Conservation (phyloP, 1,140 invertebrate species). For the Sitophilus oryzae region DNA sequence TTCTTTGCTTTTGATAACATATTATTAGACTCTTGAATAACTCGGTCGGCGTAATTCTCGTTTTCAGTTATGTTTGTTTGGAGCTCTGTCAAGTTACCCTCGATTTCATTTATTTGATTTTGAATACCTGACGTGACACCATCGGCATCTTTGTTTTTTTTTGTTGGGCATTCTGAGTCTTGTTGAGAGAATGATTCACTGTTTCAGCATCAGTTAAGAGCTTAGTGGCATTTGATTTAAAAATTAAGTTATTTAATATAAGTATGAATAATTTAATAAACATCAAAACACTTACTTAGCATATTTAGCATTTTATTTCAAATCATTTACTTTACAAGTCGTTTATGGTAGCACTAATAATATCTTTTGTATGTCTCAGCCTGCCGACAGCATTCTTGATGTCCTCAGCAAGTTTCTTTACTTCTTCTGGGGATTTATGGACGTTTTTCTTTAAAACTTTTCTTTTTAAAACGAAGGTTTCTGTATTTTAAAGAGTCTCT, state of each 20-base stretch:
- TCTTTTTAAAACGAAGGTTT: slow-evolving; percentile 70
- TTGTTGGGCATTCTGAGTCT: slow-evolving; percentile 70
- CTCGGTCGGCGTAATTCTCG: slow-evolving; percentile 35
- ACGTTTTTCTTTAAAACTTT: slow-evolving; percentile 56
- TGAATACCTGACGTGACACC: slow-evolving; percentile 30
- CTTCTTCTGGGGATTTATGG: slow-evolving; percentile 68
- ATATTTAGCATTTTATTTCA: slow-evolving; percentile 70
- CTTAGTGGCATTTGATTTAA: slow-evolving; percentile 46
- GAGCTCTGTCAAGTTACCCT: slow-evolving; percentile 31
- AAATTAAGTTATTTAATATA: slow-evolving; percentile 10
- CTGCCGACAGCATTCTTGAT: slow-evolving; percentile 82
- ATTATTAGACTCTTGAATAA: slow-evolving; percentile 35
- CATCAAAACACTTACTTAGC: slow-evolving; percentile 68
- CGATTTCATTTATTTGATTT: slow-evolving; percentile 29
- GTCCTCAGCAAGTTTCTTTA: slow-evolving; percentile 70
- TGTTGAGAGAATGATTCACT: slow-evolving; percentile 53
- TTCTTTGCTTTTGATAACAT: slow-evolving; percentile 35
- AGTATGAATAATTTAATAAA: too few species aligned
- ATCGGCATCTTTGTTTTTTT: slow-evolving; percentile 42
- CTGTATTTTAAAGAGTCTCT: slow-evolving; percentile 70
- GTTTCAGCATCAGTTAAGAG: slow-evolving; percentile 54
- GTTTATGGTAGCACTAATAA: slow-evolving; percentile 75
- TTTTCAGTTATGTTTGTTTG: slow-evolving; percentile 38
- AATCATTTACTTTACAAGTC: slow-evolving; percentile 67
- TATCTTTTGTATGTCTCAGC: slow-evolving; percentile 83